Base-by-base conservation (phyloP, 2,797 vertebrate species). In the Gorsachius magnificus region DNA sequence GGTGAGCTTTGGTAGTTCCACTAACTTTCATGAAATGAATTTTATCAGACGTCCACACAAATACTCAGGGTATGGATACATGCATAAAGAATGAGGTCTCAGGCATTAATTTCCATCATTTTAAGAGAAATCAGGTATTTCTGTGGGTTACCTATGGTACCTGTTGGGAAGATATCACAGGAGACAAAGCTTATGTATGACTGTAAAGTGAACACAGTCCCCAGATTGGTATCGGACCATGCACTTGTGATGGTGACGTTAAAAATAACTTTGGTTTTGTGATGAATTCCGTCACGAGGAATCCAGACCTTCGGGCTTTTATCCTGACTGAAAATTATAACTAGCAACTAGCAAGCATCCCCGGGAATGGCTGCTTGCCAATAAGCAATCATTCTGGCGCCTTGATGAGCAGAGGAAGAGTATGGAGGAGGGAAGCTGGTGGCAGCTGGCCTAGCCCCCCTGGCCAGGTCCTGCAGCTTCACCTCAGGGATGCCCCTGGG, bases 371-470 rank as follows among this genome's bases (percentile, higher is more conserved):
- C 38, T 48, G 20, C 45, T 58, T 74, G 51, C 21, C 69, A 26
- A 15, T 54, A 15, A 31, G 17, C 46, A 45, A 24, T 38, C 63
- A n/a, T 58, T 48, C 50, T 1, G 2, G n/a, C 11, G 72, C 54
- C 66, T 45, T 25, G 33, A 4, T 13, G 54, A 74, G 35, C 3
- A 0, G 48, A 60, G 46, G 45, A 13, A 11, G 31, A 0, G 0
- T 24, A 16, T 0, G 1, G 43, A 79, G 35, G 1, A 0, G 46
- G 51, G 35, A 35, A 31, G 48, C 6, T 16, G 36, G 48, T 45
- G 90, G 33, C 24, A n/a, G 33, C 16, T 31, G 6, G 16, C 31
- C 11, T 8, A 9, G 22, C 18, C 16, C 17, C 43, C 45, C 1
- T 1, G 56, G 33, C 28, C 14, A 2, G 13, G 41, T 48, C 72